Evolutionary conservation across 2,113 vertebrate genomes (phyloP).

Genomic region (Cynoglossus semilaevis): DNA sequence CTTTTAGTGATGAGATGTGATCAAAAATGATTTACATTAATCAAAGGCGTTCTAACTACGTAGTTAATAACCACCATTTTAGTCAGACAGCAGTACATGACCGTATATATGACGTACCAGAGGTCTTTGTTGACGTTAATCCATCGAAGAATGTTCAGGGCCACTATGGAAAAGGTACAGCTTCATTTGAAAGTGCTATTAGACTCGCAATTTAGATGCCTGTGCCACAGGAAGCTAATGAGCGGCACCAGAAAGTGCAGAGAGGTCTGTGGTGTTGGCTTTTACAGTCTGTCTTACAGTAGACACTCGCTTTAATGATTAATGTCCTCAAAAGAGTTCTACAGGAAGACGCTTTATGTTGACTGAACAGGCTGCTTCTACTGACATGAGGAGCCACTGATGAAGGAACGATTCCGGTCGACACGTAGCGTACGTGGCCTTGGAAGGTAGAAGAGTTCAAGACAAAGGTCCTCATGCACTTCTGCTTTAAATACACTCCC

Average conservation of each 20-base stretch:
- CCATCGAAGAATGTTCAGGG: slow-evolving; percentile 7
- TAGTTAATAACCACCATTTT: no score
- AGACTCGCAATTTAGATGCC: slow-evolving; percentile 31
- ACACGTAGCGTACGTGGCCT: not conserved
- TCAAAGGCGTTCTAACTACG: no score
- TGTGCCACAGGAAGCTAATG: slow-evolving; percentile 40
- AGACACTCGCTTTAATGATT: slow-evolving; percentile 52
- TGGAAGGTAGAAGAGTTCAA: not conserved
- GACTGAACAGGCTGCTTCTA: slow-evolving; percentile 8
- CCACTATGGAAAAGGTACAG: slow-evolving; percentile 2
- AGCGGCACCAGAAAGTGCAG: slow-evolving; percentile 23
- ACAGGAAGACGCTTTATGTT: slow-evolving; percentile 34
- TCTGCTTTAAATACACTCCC: no score
- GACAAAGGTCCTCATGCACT: no score
- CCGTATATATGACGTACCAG: no score
- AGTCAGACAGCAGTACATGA: no score
- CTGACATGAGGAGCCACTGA: slow-evolving; percentile 6
- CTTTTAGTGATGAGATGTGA: no score
- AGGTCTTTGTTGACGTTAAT: slow-evolving; percentile 23
- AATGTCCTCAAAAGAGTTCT: slow-evolving; percentile 31
- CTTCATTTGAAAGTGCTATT: slow-evolving; percentile 18
- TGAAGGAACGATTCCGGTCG: not conserved
- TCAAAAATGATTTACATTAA: no score
- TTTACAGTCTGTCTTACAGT: slow-evolving; percentile 19
- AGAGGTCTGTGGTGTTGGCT: slow-evolving; percentile 35